These are phyloP conservation scores for Aphidius gifuensis DNA, from an alignment of 1,140 invertebrate species.

Conservation along the genomic window DNA sequence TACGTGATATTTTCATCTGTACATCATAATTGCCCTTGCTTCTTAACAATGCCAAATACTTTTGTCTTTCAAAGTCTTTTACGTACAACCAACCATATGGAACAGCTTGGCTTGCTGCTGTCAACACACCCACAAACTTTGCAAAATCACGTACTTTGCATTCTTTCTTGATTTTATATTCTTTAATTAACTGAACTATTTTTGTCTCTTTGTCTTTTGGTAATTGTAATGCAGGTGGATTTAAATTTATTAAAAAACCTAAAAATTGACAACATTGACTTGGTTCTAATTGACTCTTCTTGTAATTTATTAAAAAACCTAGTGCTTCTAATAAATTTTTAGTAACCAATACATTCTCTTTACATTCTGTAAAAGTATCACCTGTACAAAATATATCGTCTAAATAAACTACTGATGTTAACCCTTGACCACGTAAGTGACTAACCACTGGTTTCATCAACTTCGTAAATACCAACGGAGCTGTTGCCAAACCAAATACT, in stretches of 20 bases:
- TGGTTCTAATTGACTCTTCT: constrained; percentile 1
- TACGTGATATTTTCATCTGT: neutral
- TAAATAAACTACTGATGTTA: neutral
- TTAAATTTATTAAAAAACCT: constrained; percentile 3
- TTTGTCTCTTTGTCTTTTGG: constrained; percentile 4
- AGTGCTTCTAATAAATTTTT: neutral
- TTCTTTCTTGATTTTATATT: neutral
- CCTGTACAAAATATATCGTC: neutral
- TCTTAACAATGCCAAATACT: neutral
- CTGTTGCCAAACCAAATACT: neutral
- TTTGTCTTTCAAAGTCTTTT: constrained; percentile 3
- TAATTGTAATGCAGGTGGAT: neutral
- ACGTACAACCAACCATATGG: constrained; percentile 6
- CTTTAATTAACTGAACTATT: constrained; percentile 1
- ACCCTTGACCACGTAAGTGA: neutral
- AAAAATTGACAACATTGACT: neutral
- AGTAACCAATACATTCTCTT: neutral
- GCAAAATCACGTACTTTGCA: constrained; percentile 4
- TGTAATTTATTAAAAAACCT: constrained; percentile 10
- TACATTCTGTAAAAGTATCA: neutral
- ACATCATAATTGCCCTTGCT: neutral
- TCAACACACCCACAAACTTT: neutral
- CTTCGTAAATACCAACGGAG: neutral
- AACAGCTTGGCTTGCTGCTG: neutral
- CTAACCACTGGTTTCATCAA: neutral